Base-by-base conservation (phyloP, 2,113 vertebrate genomes). In the Helogale parvula region DNA sequence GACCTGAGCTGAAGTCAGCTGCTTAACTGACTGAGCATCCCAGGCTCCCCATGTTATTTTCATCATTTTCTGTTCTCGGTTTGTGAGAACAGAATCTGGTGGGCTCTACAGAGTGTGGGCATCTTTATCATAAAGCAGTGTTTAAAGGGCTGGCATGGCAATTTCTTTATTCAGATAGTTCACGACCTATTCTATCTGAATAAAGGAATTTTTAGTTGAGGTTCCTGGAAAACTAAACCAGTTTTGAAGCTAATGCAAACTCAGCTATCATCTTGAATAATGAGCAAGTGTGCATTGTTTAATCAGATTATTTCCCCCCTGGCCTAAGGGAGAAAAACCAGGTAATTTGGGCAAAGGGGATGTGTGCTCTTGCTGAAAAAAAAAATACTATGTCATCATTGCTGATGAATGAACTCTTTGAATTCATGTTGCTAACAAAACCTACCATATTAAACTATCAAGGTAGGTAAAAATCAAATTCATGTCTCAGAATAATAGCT, bases 371-470 rank as follows among this genome's bases (percentile, higher is more conserved):
- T 87, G 25, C 65, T 94, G 52, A 82, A 84, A 83, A 97, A 65
- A 95, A 68, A 65, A 52, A 95, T 94, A 72, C 63, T 45, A 83
- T 35, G 16, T 90, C 21, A 52, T 68, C 71, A 88, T 77, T 79
- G 13, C 94, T 91, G 14, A 66, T 50, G 33, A 79, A 79, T 45
- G 14, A 88, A 88, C 3, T 50, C 57, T 74, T 81, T 41, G 31
- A 83, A 81, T 94, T 94, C 29, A 72, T 83, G 60, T 6, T 82
- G 17, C 35, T 71, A 72, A 63, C 60, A 63, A 65, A 60, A 25
- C 5, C 23, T 50, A 76, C 16, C 14, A 23, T 76, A 84, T 50
- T 74, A 84, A 92, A 72, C 90, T 90, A 95, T 63, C 25, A 83
- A 38, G 25, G 23, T 80, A 72, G 68, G n/a, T 80, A 17, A 93